Conservation (phyloP, 2,113 vertebrate species). For the human region DNA sequence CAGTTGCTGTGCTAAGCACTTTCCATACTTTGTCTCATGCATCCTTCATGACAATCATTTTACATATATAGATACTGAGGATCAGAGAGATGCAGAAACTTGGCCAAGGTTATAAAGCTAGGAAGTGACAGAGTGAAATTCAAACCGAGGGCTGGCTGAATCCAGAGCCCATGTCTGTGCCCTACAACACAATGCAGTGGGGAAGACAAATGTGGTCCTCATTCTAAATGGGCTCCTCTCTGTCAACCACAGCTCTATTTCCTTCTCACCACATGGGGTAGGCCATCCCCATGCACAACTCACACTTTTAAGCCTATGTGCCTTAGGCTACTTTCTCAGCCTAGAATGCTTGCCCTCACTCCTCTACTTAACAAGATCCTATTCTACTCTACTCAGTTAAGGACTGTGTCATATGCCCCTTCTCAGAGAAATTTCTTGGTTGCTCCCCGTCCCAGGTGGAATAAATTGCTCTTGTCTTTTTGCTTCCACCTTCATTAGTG, state of each 20-base stretch:
- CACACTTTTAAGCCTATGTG: background rate
- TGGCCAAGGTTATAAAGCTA: background rate
- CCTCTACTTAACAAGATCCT: background rate
- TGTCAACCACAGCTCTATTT: background rate
- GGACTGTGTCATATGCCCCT: background rate
- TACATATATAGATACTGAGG: background rate
- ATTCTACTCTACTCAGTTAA: background rate
- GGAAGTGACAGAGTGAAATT: background rate
- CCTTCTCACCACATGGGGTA: background rate
- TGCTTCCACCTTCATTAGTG: background rate
- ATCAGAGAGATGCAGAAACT: background rate
- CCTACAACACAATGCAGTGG: background rate
- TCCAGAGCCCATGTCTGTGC: background rate
- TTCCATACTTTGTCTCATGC: background rate
- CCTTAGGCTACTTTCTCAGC: background rate
- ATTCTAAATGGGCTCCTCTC: background rate
- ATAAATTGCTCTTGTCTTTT: conserved; percentile 2
- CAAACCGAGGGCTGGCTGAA: background rate
- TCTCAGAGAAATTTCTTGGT: background rate
- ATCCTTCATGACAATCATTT: background rate
- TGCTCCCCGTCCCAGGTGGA: background rate
- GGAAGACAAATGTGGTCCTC: background rate
- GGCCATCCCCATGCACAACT: background rate
- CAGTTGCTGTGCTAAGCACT: background rate
- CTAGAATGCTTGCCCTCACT: background rate